Evolutionary conservation across 1,140 invertebrate genomes (phyloP).

Genomic region (Sycophila sp.): DNA sequence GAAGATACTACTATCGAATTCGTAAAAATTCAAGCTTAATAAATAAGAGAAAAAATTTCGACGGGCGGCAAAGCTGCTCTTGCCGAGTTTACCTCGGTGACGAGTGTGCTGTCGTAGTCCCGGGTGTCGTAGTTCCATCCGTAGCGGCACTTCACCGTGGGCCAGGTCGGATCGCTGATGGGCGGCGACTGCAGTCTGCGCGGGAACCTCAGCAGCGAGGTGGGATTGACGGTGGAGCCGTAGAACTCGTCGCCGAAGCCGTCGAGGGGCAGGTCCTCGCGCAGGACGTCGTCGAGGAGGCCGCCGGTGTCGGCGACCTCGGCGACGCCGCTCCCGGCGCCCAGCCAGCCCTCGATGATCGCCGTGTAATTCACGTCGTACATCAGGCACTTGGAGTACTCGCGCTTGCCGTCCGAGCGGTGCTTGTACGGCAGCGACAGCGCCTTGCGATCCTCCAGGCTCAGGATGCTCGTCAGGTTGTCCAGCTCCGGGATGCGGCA

Average conservation of each 20-base stretch:
- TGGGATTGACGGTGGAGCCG: slow-evolving; percentile 35
- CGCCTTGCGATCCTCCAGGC: slow-evolving; percentile 67
- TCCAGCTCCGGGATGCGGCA: slow-evolving; percentile 72
- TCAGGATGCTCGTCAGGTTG: slow-evolving; percentile 59
- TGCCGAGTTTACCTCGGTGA: slow-evolving; percentile 68
- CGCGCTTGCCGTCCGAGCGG: slow-evolving; percentile 58
- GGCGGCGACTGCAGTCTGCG: slow-evolving; percentile 51
- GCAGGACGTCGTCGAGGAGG: background rate
- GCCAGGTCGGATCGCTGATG: slow-evolving; percentile 55
- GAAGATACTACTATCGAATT: too few relatives aligned
- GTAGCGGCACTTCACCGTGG: slow-evolving; percentile 60
- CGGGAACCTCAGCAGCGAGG: slow-evolving; percentile 40
- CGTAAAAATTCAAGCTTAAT: too few relatives aligned
- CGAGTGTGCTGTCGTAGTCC: slow-evolving; percentile 69
- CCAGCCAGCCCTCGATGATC: slow-evolving; percentile 57
- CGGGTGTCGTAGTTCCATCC: slow-evolving; percentile 69
- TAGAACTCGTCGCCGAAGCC: slow-evolving; percentile 10
- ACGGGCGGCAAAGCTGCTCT: slow-evolving; percentile 24
- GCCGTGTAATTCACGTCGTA: slow-evolving; percentile 67
- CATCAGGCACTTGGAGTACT: slow-evolving; percentile 65
- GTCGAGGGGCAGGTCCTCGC: background rate
- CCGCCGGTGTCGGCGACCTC: background rate
- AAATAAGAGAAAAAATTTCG: background rate
- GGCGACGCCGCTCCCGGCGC: slow-evolving; percentile 10
- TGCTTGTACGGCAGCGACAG: slow-evolving; percentile 66